Conservation (phyloP, 2,113 vertebrate species). For the Callaeas wilsoni region DNA sequence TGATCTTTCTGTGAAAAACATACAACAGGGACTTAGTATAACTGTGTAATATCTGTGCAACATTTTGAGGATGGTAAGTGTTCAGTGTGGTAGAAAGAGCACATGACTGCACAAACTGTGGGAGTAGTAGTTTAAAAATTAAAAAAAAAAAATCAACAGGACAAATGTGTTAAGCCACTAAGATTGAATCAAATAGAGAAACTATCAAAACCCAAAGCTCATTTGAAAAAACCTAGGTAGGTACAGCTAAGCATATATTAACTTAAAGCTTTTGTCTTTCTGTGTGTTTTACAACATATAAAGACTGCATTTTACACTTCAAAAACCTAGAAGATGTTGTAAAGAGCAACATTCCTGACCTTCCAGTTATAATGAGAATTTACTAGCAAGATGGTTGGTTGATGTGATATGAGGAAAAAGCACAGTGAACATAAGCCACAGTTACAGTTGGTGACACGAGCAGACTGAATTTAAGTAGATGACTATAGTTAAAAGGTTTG, state of each 20-base stretch:
- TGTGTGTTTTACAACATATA: neutral
- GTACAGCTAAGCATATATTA: neutral
- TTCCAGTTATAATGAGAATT: neutral
- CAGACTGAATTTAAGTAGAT: conserved; percentile 8
- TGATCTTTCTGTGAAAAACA: neutral
- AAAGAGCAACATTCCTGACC: neutral
- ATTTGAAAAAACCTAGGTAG: neutral
- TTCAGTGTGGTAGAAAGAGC: neutral
- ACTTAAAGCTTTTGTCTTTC: neutral
- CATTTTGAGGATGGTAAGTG: neutral
- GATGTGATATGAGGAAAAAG: neutral
- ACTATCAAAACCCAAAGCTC: neutral
- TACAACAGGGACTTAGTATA: neutral
- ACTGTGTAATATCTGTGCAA: neutral
- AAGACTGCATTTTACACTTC: neutral
- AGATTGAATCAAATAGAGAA: neutral
- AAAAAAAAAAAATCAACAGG: neutral
- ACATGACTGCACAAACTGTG: neutral
- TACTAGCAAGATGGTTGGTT: neutral
- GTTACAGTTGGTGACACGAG: neutral
- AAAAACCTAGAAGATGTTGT: neutral
- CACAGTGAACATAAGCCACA: neutral
- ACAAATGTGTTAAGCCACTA: neutral
- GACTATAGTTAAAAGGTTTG: conserved; percentile 28
- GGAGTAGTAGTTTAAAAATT: neutral